Conservation (phyloP, 2,113 vertebrate genomes). For the Burhinus oedicnemus region DNA sequence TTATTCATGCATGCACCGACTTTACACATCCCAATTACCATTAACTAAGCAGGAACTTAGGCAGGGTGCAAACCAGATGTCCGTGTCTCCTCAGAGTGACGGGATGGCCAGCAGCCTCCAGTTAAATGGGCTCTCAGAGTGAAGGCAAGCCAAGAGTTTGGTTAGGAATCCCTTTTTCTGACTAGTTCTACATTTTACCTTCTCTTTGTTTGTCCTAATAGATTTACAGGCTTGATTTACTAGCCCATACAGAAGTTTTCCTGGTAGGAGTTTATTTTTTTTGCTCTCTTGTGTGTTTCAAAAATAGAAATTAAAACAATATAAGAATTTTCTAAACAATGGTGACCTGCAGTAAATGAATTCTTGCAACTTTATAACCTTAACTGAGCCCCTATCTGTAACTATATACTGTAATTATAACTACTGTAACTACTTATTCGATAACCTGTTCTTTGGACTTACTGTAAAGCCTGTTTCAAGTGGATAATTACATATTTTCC, state of each 20-base stretch:
- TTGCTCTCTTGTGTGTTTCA: neutral
- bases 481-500: neutral
- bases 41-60: constrained; percentile 28
- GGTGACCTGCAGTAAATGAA: neutral
- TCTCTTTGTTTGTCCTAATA: neutral
- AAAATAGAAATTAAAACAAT: neutral
- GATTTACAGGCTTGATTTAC: neutral
- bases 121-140: neutral
- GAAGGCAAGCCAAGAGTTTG: neutral
- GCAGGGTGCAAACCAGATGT: constrained; percentile 46
- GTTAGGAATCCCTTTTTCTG: neutral
- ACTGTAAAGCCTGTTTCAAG: neutral
- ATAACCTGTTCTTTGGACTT: neutral
- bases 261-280: neutral
- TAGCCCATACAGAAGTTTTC: neutral
- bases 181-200: neutral
- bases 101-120: neutral
- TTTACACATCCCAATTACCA: constrained; percentile 46
- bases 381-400: neutral
- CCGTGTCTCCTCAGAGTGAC: neutral
- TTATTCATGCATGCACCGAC: neutral
- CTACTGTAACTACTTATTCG: neutral
- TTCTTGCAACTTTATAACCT: neutral
- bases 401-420: neutral
- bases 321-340: neutral